Evolutionary conservation across 2,113 vertebrate species (phyloP), one percentile per base, ranked within the genome.

Genomic region (Leptodactylus fuscus): DNA sequence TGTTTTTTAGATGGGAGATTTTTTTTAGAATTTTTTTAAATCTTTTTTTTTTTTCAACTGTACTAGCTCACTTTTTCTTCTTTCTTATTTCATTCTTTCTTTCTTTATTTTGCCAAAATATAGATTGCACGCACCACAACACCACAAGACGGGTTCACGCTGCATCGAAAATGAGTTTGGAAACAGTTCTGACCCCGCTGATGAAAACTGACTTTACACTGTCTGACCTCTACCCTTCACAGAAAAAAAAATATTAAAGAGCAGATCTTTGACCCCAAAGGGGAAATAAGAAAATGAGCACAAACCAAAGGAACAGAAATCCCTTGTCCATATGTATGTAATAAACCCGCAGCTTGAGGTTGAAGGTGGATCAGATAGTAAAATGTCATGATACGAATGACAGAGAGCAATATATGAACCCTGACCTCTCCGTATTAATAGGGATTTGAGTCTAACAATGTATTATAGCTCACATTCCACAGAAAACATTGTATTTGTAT

Each of bases 361-460:
- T 79, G 76, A 41, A 79, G 36, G 77, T 60, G 77, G n/a, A 60
- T 62, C 77, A 80, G 55, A 80, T 80, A 62, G 22, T 16, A 41
- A 80, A 80, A 80, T 80, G 55, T 44, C 58, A 36, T 11, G 34
- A 38, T 58, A 58, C 34, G 53, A 79, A 58, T 36, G 18, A 38
- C 51, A 58, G 22, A 38, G 51, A 41, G 53, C 76, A 60, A 41
- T 60, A 15, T 10, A 24, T 80, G 36, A 62, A 16, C 53, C 22
- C 22, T 44, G 49, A 60, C 53, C 77, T 29, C 13, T 16, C 13
- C 44, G 22, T 60, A 27, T 44, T 79, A 80, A 41, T 18, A 49
- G 27, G 73, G 24, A 51, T 49, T 49, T 32, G 24, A 8, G 6
- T 76, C 27, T 51, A 29, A 76, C 24, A 51, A 3, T 49, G 24